Evolutionary conservation across 2,113 vertebrate genomes (phyloP).

Genomic region (Sander vitreus): DNA sequence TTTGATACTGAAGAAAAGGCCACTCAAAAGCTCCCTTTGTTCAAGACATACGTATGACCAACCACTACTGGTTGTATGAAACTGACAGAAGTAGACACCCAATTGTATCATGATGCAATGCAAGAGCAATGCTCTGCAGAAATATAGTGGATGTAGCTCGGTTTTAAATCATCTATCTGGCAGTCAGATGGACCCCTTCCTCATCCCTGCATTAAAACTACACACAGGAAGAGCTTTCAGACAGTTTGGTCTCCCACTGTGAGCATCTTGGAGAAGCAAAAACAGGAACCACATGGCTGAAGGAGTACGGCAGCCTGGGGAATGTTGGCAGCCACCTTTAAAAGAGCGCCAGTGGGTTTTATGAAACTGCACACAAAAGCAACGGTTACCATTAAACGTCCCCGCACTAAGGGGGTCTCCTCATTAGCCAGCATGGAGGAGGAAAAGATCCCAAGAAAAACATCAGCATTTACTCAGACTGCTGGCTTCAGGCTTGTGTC

Average conservation of each 20-base stretch:
- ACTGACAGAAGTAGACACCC: conserved; percentile 13
- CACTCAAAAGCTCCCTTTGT: conserved; percentile 25
- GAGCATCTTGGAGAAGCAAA: conserved; percentile 61
- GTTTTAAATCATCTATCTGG: conserved; percentile 32
- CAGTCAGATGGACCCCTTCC: conserved; percentile 39
- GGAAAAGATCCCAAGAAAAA: conserved; percentile 64
- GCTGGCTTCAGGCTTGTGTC: conserved; percentile 62
- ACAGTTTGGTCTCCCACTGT: conserved; percentile 40
- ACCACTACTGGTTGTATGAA: conserved; percentile 10
- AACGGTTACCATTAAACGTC: conserved; percentile 62
- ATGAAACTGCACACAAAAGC: conserved; percentile 70
- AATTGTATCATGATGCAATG: conserved; percentile 40
- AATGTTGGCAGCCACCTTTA: conserved; percentile 67
- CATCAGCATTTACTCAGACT: conserved; percentile 60
- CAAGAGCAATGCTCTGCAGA: conserved; percentile 36
- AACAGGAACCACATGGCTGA: conserved; percentile 76
- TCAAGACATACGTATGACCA: conserved; percentile 10
- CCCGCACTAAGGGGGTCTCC: conserved; percentile 60
- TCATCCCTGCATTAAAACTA: conserved; percentile 46
- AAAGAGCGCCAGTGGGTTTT: conserved; percentile 63
- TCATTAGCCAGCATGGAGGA: conserved; percentile 63
- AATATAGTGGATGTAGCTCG: conserved; percentile 17
- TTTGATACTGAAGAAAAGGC: conserved; percentile 26
- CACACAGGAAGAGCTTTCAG: conserved; percentile 58
- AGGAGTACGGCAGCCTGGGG: conserved; percentile 55